Conservation (phyloP, 1,140 invertebrate species). For the Zaprionus davidi region DNA sequence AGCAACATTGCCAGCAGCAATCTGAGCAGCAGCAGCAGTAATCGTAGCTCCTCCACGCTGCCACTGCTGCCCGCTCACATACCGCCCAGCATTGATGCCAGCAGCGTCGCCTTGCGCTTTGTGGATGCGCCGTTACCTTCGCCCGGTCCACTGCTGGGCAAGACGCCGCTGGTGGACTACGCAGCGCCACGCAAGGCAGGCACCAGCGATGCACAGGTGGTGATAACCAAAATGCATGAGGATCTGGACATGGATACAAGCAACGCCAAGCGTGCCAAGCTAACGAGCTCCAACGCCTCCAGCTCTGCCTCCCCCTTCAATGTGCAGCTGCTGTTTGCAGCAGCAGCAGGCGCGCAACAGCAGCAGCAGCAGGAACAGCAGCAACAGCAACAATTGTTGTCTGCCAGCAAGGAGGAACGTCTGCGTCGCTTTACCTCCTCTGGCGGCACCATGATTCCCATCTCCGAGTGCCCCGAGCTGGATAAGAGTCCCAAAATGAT, state of each 20-base stretch:
- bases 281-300: conserved; percentile 10
- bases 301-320: conserved; percentile 33
- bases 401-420: conserved; percentile 64
- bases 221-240: conserved; percentile 83
- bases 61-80: not conserved
- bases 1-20: not conserved
- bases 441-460: conserved; percentile 78
- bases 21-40: conserved; percentile 11
- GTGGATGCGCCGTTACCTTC: conserved; percentile 88
- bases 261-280: conserved; percentile 46
- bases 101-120: conserved; percentile 58
- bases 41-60: not conserved
- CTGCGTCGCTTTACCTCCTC: conserved; percentile 75
- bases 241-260: conserved; percentile 49
- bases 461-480: conserved; percentile 77
- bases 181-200: conserved; percentile 62
- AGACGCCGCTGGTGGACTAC: conserved; percentile 90
- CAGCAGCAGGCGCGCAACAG: not conserved
- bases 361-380: not conserved
- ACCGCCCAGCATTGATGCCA: conserved; percentile 35
- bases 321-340: conserved; percentile 31
- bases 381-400: no score
- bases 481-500: conserved; percentile 82
- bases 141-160: conserved; percentile 91
- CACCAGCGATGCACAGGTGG: conserved; percentile 59